Conservation (phyloP, 2,797 vertebrate species). For the Tamandua tetradactyla region DNA sequence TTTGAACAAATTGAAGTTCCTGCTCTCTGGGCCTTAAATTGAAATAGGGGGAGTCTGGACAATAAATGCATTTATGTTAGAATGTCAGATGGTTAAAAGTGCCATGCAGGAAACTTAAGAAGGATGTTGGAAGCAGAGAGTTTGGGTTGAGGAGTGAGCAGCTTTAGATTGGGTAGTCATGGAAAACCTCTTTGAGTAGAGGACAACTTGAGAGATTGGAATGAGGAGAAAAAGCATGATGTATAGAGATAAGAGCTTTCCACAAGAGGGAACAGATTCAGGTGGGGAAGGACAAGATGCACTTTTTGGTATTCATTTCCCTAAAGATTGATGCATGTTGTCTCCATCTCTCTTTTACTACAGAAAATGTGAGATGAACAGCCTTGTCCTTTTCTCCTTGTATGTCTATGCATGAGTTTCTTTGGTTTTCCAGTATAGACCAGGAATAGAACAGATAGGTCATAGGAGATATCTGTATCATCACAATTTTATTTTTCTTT, state of each 20-base stretch:
- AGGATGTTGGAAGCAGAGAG: background rate
- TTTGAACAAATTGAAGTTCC: background rate
- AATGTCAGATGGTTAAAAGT: background rate
- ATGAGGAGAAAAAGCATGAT: background rate
- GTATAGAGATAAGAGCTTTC: background rate
- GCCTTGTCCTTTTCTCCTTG: background rate
- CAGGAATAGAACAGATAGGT: background rate
- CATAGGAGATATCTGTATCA: background rate
- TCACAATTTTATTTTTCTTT: no score
- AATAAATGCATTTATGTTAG: background rate
- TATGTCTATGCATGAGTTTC: background rate
- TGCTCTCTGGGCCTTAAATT: constrained; percentile 20
- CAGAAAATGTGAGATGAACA: background rate
- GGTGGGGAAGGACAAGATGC: background rate
- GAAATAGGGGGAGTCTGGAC: background rate
- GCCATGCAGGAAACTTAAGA: background rate
- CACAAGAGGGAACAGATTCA: background rate
- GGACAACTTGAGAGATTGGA: constrained; percentile 1
- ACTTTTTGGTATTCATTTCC: background rate
- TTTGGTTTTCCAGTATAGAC: background rate
- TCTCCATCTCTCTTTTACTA: background rate
- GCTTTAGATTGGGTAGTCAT: background rate
- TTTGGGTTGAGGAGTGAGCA: background rate
- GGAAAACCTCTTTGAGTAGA: background rate
- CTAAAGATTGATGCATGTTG: background rate